phyloP scores from a whole-genome alignment of 2,888 invertebrate genomes.

The Philereme transversata region DNA sequence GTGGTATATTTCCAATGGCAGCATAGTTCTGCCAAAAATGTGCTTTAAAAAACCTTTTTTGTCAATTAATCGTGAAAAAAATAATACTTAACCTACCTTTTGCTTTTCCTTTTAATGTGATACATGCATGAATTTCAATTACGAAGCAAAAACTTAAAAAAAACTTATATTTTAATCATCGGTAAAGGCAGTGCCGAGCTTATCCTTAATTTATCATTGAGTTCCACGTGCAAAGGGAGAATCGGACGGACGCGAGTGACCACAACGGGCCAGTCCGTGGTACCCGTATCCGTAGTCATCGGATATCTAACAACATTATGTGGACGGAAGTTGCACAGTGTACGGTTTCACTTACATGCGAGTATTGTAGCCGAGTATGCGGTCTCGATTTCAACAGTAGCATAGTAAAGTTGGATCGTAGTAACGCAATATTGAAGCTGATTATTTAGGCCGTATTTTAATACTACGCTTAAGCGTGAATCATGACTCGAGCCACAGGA shows the following conservation, averaged over 20 bases:
- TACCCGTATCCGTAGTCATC: slow-evolving; percentile 55
- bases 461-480: too few relatives aligned
- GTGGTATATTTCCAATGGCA: too few relatives aligned
- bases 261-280: slow-evolving; percentile 48
- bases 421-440: slow-evolving; percentile 21
- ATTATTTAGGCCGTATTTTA: too few relatives aligned
- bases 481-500: too few relatives aligned
- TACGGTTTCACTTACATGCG: slow-evolving; percentile 72
- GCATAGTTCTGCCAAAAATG: too few relatives aligned
- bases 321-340: slow-evolving; percentile 78
- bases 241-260: slow-evolving; percentile 61
- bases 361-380: slow-evolving; percentile 37
- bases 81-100: too few relatives aligned
- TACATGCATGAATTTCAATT: too few relatives aligned
- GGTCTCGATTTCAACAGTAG: slow-evolving; percentile 69
- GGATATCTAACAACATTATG: slow-evolving; percentile 68
- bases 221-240: slow-evolving; percentile 22
- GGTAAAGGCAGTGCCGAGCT: slow-evolving; percentile 22
- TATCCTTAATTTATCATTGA: slow-evolving; percentile 1
- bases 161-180: neutral
- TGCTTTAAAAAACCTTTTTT: neutral
- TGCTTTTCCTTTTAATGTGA: too few relatives aligned
- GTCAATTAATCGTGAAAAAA: neutral
- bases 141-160: too few relatives aligned
- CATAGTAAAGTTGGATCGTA: slow-evolving; percentile 17